Evolutionary conservation across 2,113 vertebrate genomes (phyloP), one percentile per base, ranked within the genome.

Genomic region (Platysternon megacephalum): DNA sequence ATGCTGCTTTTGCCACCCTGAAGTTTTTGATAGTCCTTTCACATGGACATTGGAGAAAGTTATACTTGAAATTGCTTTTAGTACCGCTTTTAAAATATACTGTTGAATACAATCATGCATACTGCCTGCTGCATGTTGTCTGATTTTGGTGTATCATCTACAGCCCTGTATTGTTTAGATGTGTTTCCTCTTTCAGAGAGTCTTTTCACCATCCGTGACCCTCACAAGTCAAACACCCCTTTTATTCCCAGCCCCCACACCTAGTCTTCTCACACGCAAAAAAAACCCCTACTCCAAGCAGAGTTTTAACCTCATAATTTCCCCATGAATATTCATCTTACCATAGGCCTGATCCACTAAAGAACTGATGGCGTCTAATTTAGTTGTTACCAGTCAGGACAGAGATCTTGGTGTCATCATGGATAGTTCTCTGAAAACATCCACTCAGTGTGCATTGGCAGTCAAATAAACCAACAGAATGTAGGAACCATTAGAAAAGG

Each of bases 141-240:
- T 91, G 93, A 95, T 86, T 93, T 95, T 80, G 91, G 28, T 87
- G 94, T 95, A 93, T 91, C 82, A 82, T 89, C 85, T 2, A 3
- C 88, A 82, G 52, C n/a, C 86, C 3, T 1, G 49, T 55, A 14
- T 95, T 53, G 49, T 91, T 91, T 94, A 58, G 2, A 17, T 4
- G 21, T 24, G 32, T 24, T 24, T 39, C 39, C 51, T 93, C n/a
- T 84, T 91, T 4, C 19, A 93, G 91, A 93, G 86, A 90, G 93
- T 68, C 76, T 89, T 85, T 72, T 83, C 58, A n/a, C 35, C 61
- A 4, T 39, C 61, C 88, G 44, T 78, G 79, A 1, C 61, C 68
- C 68, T 61, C 88, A 72, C 72, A 80, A 0, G 61, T 85, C 91
- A 88, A 44, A 2, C 72, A 90, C 78, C 58, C 80, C 82, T 79